phyloP scores from a whole-genome alignment of 2,797 vertebrate species.

The Rhinichthys osculus region DNA sequence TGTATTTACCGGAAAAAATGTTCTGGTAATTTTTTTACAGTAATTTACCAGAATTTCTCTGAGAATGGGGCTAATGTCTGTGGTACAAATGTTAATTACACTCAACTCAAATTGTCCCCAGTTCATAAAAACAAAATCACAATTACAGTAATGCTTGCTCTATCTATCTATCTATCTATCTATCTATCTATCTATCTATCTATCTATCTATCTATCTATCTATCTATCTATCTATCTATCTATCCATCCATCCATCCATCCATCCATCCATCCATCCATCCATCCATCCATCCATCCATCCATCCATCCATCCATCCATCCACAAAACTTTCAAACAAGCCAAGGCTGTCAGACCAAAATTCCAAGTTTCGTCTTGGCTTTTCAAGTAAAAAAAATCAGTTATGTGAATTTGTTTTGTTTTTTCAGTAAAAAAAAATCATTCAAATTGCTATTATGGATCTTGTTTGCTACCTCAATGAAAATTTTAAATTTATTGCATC shows the following conservation, averaged over 20 bases:
- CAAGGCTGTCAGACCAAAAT: not conserved
- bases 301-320: not conserved
- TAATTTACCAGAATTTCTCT: not conserved
- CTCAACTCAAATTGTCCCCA: not conserved
- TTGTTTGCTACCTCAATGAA: not conserved
- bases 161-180: not conserved
- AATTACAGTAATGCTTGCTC: too few species aligned
- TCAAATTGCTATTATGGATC: not conserved
- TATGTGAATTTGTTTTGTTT: too few species aligned
- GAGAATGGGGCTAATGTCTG: too few species aligned
- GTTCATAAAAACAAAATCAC: not conserved
- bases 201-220: too few species aligned
- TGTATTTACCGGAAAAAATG: not conserved
- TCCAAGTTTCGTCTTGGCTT: not conserved
- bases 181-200: fast-evolving
- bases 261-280: too few species aligned
- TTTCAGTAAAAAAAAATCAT: not conserved
- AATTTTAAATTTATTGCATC: not conserved
- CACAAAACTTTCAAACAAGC: not conserved
- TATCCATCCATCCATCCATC: too few species aligned
- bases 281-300: too few species aligned
- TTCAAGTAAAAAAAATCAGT: not conserved
- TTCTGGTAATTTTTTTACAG: not conserved
- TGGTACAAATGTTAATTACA: too few species aligned
- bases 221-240: too few species aligned